Conservation (phyloP, 2,113 vertebrate genomes). For the Perca schrenkii region DNA sequence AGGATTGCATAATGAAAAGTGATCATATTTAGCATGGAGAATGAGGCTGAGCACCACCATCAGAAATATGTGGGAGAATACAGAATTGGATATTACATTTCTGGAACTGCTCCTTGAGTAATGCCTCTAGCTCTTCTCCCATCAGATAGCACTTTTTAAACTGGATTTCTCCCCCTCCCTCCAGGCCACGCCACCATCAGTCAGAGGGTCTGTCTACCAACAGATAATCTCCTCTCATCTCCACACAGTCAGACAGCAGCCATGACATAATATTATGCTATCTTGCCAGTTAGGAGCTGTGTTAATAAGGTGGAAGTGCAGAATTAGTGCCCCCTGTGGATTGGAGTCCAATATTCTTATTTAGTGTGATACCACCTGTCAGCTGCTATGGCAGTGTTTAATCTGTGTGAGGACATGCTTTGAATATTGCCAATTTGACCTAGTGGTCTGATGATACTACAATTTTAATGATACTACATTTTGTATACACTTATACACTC, state of each 20-base stretch:
- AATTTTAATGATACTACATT: slow-evolving; percentile 2
- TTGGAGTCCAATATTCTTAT: slow-evolving; percentile 6
- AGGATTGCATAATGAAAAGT: slow-evolving; percentile 73
- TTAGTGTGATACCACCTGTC: not conserved
- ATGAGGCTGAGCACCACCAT: slow-evolving; percentile 58
- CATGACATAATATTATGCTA: slow-evolving; percentile 30
- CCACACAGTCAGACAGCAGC: slow-evolving; percentile 25
- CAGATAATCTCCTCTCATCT: slow-evolving; percentile 61
- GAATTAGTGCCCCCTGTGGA: slow-evolving; percentile 31
- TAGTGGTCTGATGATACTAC: not conserved
- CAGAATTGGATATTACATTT: slow-evolving; percentile 70
- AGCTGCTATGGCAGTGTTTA: slow-evolving; percentile 2
- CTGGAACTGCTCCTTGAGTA: slow-evolving; percentile 63
- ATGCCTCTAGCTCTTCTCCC: slow-evolving; percentile 51
- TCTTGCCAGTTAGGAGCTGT: slow-evolving; percentile 18
- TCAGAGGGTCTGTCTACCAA: slow-evolving; percentile 48
- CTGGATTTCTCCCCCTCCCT: slow-evolving; percentile 52
- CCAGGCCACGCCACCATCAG: slow-evolving; percentile 54
- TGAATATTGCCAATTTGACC: slow-evolving; percentile 24
- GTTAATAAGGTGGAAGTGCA: slow-evolving; percentile 28
- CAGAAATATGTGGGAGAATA: slow-evolving; percentile 62
- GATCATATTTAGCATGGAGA: slow-evolving; percentile 71
- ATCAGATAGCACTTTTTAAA: slow-evolving; percentile 71
- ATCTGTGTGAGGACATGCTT: slow-evolving; percentile 43
- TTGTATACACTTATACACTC: not conserved